phyloP scores from a whole-genome alignment of 2,113 vertebrate species.

The Garra rufa region DNA sequence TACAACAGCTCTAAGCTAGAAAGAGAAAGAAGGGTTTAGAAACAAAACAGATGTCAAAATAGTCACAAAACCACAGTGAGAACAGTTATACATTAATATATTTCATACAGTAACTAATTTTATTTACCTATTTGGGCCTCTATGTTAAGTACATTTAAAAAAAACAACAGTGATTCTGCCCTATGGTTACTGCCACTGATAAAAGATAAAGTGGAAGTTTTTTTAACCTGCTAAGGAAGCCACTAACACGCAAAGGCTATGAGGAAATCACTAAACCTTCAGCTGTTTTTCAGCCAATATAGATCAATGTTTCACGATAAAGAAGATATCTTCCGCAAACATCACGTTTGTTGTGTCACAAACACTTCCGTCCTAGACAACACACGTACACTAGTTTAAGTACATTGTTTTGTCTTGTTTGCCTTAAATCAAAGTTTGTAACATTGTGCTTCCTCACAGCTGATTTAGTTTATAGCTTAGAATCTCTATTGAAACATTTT shows the following conservation, averaged over 20 bases:
- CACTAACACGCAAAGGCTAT: neutral
- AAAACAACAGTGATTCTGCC: neutral
- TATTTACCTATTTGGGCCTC: neutral
- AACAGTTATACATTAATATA: neutral
- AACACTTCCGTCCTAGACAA: constrained; percentile 19
- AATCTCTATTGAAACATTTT: neutral
- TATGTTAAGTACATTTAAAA: neutral
- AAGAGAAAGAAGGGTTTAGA: neutral
- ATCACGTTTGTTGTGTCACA: neutral
- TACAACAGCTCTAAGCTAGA: constrained; percentile 93
- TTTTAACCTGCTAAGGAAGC: neutral
- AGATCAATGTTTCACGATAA: neutral
- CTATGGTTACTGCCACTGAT: neutral
- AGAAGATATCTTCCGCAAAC: neutral
- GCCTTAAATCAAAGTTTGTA: neutral
- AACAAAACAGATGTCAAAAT: neutral
- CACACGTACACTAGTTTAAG: constrained; percentile 32
- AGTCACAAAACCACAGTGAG: neutral
- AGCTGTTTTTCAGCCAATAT: neutral
- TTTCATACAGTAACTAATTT: neutral
- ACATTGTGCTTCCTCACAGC: neutral
- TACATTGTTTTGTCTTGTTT: neutral
- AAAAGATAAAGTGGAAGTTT: neutral
- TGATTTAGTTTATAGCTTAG: neutral
- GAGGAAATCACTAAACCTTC: neutral